Evolutionary conservation across 2,888 invertebrate species (phyloP).

Genomic region (Polyploca ridens): DNA sequence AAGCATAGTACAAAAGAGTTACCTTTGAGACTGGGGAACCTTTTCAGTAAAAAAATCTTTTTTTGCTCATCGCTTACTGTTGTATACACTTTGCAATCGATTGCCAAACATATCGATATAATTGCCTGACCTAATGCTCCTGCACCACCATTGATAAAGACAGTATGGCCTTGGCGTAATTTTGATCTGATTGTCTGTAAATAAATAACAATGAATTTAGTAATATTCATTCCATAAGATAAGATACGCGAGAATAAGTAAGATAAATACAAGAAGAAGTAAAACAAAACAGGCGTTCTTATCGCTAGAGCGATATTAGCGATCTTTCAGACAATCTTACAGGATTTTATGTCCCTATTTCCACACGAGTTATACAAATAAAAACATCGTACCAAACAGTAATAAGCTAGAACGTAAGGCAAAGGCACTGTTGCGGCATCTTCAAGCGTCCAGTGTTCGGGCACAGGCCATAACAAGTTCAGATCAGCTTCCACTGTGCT

Average conservation of each 20-base stretch:
- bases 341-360: too few relatives aligned
- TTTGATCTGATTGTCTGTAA: constrained; percentile 34
- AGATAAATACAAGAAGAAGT: too few relatives aligned
- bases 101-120: constrained; percentile 44
- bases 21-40: constrained; percentile 47
- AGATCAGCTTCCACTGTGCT: constrained; percentile 79
- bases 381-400: constrained; percentile 43
- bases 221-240: too few relatives aligned
- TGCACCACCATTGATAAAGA: constrained; percentile 49
- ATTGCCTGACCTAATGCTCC: constrained; percentile 55
- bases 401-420: constrained; percentile 66
- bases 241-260: too few relatives aligned
- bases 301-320: too few relatives aligned
- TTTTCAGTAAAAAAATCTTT: constrained; percentile 45
- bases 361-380: too few relatives aligned
- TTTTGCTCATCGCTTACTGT: constrained; percentile 46
- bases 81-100: constrained; percentile 43
- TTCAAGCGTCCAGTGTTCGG: constrained; percentile 86
- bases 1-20: too few relatives aligned
- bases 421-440: constrained; percentile 90
- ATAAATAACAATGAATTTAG: too few relatives aligned
- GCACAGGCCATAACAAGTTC: constrained; percentile 85
- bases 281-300: too few relatives aligned
- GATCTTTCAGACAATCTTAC: too few relatives aligned
- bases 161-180: constrained; percentile 20